Base-by-base conservation (phyloP, 2,797 vertebrate species). In the Sebastes steindachneri region DNA sequence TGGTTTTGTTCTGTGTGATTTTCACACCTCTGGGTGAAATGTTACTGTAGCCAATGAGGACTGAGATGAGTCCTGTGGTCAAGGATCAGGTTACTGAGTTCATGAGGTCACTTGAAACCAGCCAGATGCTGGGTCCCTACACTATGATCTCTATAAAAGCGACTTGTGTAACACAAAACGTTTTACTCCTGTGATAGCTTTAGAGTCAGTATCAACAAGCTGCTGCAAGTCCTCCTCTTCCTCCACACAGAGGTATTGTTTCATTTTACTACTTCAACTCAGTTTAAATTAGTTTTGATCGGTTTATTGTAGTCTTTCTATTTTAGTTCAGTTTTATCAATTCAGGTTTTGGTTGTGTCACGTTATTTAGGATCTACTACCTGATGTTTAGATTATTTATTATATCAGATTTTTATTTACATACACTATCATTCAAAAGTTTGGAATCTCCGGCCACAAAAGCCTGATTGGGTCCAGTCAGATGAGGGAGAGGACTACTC, bases 211-310 rank as follows among this genome's bases (percentile, higher is more conserved):
- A 1, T 31, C 14, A 19, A 31, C 15, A 12, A 17, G 41, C 67
- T 21, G 51, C 54, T 21, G 41, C 54, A 4, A 11, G 19, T 51
- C 26, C 10, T 28, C 31, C 23, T 58, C 2, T 28, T 82, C 75
- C 65, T 81, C 59, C 75, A 58, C 77, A n/a, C 54, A 58, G n/a
- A 88, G 85, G 88, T 91, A 89, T 4, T 7, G 33, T 53, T 77
- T 35, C 2, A 8, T 15, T 67, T 35, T 0, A 3, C 8, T 54
- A 10, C 33, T 62, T 28, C 11, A 19, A 5, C 53, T 48, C 17
- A 7, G 12, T 19, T 72, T 35, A 1, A 33, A 11, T 25, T 0
- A 3, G 1, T 62, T 41, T 59, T 33, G 3, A 2, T 48, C 45
- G 9, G 17, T 45, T 29, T 19, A 2, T 17, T 54, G 10, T 7